These are phyloP conservation scores for Digitonthophagus gazella DNA, from an alignment of 2,888 invertebrate genomes.

Conservation along the genomic window DNA sequence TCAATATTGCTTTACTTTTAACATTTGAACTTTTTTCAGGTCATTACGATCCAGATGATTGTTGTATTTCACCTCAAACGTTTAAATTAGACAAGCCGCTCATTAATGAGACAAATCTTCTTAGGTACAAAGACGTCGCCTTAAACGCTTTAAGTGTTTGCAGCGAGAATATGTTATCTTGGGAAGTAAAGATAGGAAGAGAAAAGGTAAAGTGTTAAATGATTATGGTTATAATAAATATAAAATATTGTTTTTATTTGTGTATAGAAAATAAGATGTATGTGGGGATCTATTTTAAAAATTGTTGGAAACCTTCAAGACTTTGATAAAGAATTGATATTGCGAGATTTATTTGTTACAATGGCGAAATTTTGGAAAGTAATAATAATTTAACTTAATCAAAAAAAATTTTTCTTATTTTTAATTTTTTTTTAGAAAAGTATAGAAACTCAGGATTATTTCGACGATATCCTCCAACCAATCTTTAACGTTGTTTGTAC, in stretches of 20 bases:
- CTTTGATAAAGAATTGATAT: slow-evolving; percentile 23
- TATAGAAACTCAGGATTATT: slow-evolving; percentile 10
- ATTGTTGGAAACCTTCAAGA: slow-evolving; percentile 23
- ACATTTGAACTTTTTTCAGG: slow-evolving; percentile 34
- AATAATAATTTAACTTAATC: background rate
- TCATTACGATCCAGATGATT: slow-evolving; percentile 35
- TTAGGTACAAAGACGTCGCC: slow-evolving; percentile 19
- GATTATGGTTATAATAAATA: background rate
- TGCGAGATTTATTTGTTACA: slow-evolving; percentile 21
- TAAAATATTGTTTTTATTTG: background rate
- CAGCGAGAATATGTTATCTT: slow-evolving; percentile 2
- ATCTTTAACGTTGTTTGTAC: slow-evolving; percentile 22
- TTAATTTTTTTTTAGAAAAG: slow-evolving; percentile 19
- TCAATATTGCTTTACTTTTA: background rate
- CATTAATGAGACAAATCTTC: slow-evolving; percentile 38
- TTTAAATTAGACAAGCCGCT: slow-evolving; percentile 36
- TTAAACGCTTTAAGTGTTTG: slow-evolving; percentile 10
- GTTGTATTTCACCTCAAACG: slow-evolving; percentile 32
- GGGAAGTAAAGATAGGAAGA: slow-evolving; percentile 6
- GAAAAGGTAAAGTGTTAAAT: slow-evolving; percentile 1
- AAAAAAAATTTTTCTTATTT: background rate
- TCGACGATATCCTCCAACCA: slow-evolving; percentile 21
- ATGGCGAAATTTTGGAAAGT: slow-evolving; percentile 18
- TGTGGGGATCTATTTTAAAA: slow-evolving; percentile 31
- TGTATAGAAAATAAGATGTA: slow-evolving; percentile 25